Evolutionary conservation across 2,888 invertebrate genomes (phyloP).

Genomic region (Axea sp.): DNA sequence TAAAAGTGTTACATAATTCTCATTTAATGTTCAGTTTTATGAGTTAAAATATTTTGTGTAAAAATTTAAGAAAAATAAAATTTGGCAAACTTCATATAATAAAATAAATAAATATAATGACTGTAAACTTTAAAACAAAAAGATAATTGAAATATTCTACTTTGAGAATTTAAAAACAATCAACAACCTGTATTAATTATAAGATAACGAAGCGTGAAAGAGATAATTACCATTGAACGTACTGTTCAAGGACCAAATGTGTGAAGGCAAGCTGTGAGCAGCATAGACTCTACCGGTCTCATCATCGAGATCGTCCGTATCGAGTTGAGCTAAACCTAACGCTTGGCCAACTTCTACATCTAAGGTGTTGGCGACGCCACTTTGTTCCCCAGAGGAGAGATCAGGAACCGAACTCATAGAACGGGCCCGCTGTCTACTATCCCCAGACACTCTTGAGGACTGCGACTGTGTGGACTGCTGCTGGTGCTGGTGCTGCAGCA

Average conservation of each 20-base stretch:
- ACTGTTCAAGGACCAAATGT: slow-evolving; percentile 96
- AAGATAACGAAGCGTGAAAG: no score
- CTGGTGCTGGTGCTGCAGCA: slow-evolving; percentile 86
- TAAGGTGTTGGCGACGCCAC: slow-evolving; percentile 83
- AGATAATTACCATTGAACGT: slow-evolving; percentile 76
- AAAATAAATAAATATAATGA: no score
- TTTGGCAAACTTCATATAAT: no score
- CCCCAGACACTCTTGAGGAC: slow-evolving; percentile 74
- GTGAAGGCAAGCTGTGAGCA: slow-evolving; percentile 93
- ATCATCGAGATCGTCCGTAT: slow-evolving; percentile 83
- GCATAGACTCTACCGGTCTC: slow-evolving; percentile 88
- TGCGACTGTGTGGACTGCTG: slow-evolving; percentile 76
- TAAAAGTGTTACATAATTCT: no score
- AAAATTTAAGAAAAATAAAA: no score
- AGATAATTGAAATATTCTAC: no score
- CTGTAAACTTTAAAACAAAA: no score
- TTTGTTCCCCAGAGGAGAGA: slow-evolving; percentile 82
- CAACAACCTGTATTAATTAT: no score
- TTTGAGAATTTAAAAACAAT: no score
- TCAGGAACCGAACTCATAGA: slow-evolving; percentile 92
- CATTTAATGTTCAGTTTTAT: no score
- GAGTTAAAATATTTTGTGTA: no score
- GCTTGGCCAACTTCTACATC: slow-evolving; percentile 84
- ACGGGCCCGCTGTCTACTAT: slow-evolving; percentile 86
- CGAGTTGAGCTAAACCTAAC: slow-evolving; percentile 85